Percentiles rank a stretch among this genome's conserved stretches.
Conservation (phyloP, 2,113 vertebrate genomes). For the Nibea albiflora region DNA sequence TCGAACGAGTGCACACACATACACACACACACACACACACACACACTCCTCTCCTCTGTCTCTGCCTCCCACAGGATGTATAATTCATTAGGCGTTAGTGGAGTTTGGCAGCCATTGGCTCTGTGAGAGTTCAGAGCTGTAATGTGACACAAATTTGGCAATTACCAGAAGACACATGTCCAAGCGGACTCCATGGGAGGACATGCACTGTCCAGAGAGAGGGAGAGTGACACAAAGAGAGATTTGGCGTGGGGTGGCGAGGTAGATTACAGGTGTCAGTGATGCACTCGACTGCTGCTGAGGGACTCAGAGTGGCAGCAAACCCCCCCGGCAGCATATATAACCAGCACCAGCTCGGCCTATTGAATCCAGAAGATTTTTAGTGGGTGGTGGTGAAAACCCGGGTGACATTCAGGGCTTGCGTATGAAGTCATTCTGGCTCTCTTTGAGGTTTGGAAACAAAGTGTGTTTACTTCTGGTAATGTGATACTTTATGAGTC, state of each 20-base stretch:
- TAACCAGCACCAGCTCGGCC: neutral
- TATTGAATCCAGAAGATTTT: neutral
- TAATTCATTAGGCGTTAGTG: slow-evolving; percentile 70
- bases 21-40: slow-evolving; percentile 5
- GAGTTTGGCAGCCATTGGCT: slow-evolving; percentile 64
- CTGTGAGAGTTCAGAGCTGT: slow-evolving; percentile 59
- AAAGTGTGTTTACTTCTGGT: slow-evolving; percentile 8
- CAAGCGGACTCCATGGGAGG: slow-evolving; percentile 16
- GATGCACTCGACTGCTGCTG: neutral
- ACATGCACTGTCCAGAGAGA: slow-evolving; percentile 12
- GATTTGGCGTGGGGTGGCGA: neutral
- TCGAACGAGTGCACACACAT: neutral
- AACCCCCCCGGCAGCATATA: slow-evolving; percentile 7
- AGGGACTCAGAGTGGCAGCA: slow-evolving; percentile 8
- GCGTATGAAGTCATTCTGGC: neutral
- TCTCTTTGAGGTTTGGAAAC: neutral
- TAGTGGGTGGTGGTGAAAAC: neutral
- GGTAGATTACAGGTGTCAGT: slow-evolving; percentile 36
- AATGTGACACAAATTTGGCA: slow-evolving; percentile 72
- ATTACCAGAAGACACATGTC: slow-evolving; percentile 50
- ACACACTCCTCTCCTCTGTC: slow-evolving; percentile 2
- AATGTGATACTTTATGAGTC: slow-evolving; percentile 8
- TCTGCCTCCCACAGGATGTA: slow-evolving; percentile 58
- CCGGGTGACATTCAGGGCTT: slow-evolving; percentile 1
- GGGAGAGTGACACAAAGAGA: slow-evolving; percentile 8